These are phyloP conservation scores for Lypha dubia DNA, from an alignment of 2,888 invertebrate genomes.

Conservation along the genomic window DNA sequence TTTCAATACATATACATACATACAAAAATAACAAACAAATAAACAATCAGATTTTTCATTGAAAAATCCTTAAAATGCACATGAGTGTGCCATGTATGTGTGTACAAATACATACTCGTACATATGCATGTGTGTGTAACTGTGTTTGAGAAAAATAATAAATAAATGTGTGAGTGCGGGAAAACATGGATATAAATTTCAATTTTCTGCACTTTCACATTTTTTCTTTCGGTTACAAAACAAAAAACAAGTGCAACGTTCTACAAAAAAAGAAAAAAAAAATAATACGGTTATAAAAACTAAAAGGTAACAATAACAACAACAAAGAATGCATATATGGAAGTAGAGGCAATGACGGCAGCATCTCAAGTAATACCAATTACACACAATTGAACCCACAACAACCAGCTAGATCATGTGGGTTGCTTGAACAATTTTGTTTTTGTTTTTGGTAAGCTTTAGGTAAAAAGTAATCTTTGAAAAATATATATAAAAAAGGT, in stretches of 20 bases:
- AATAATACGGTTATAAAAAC: constrained; percentile 59
- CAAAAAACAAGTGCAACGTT: constrained; percentile 56
- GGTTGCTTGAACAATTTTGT: constrained; percentile 7
- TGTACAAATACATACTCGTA: neutral
- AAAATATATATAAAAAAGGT: neutral
- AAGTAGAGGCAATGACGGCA: neutral
- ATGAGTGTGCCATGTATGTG: neutral
- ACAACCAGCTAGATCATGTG: constrained; percentile 4
- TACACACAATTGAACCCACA: constrained; percentile 56
- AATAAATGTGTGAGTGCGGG: constrained; percentile 24
- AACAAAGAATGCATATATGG: neutral
- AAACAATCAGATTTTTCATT: constrained; percentile 44
- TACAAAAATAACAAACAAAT: constrained; percentile 57
- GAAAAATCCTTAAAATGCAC: neutral
- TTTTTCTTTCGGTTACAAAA: constrained; percentile 51
- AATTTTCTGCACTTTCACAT: constrained; percentile 68
- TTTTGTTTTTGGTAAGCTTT: neutral
- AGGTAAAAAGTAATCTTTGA: neutral
- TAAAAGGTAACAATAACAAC: constrained; percentile 31
- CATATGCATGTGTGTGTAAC: neutral
- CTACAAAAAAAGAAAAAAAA: constrained; percentile 55
- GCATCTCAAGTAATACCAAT: constrained; percentile 25
- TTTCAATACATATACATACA: too few species aligned
- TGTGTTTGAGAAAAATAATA: neutral
- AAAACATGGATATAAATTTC: constrained; percentile 70